Percentiles rank a stretch among this genome's conserved stretches.
phyloP scores from a whole-genome alignment of 1,140 invertebrate species.

The Temnothorax longispinosus region DNA sequence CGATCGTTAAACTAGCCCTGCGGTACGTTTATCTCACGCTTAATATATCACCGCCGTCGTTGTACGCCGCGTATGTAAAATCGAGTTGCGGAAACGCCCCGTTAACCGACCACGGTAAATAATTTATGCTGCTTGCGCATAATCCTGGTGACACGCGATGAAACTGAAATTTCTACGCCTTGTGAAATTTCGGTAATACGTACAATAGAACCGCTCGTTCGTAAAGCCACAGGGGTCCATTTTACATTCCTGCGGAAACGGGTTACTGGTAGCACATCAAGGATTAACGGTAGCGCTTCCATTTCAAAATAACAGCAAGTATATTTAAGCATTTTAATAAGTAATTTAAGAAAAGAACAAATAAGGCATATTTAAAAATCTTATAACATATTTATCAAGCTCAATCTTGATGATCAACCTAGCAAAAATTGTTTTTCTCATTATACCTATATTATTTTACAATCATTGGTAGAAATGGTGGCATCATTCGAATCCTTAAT shows the following conservation, averaged over 20 bases:
- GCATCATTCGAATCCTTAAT: neutral
- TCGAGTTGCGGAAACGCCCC: constrained; percentile 37
- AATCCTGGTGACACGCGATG: constrained; percentile 26
- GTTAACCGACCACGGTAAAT: constrained; percentile 49
- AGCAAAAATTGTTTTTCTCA: neutral
- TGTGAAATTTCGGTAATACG: constrained; percentile 46
- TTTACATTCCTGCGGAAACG: neutral
- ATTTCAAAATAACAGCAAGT: constrained; percentile 26
- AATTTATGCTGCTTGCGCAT: constrained; percentile 30
- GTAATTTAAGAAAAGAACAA: neutral
- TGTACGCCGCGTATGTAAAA: constrained; percentile 29
- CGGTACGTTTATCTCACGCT: constrained; percentile 19
- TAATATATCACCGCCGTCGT: constrained; percentile 38
- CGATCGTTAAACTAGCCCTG: neutral
- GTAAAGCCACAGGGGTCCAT: constrained; percentile 12
- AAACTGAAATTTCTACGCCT: constrained; percentile 50
- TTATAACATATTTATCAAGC: neutral
- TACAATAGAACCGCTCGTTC: constrained; percentile 28
- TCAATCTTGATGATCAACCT: neutral
- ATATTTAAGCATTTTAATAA: neutral
- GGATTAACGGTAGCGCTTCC: neutral
- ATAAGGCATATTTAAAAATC: neutral
- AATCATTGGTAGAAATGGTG: neutral
- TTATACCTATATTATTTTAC: neutral
- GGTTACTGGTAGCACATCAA: neutral